Evolutionary conservation across 2,888 invertebrate species (phyloP), one percentile per base, ranked within the genome.

Genomic region (Norana najaformis): DNA sequence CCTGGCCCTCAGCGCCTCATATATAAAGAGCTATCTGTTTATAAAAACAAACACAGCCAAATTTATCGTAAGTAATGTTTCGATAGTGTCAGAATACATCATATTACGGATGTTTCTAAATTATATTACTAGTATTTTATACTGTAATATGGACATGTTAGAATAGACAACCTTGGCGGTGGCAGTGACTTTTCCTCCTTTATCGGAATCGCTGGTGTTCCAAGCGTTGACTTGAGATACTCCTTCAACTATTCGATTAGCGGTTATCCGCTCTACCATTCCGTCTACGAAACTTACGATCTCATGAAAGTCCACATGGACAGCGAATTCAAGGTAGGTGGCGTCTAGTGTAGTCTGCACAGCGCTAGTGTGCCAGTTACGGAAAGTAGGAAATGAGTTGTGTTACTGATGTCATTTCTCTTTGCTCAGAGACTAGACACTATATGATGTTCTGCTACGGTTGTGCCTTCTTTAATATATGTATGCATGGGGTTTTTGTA

Each of bases 171-270:
- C 20, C 93, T 95, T 0, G 95, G 95, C 0, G 94, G 95, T 38
- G 95, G 95, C 16, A 95, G 95, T 91, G 95, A 96, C 92, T 95
- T 95, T 92, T 94, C 94, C 14, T 93, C 94, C 4, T 95, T 95
- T 92, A 93, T 95, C 88, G 94, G 94, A 88, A 93, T 93, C 90
- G 92, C 95, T 20, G 95, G 95, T 6, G 93, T 96, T 35, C 95
- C 95, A 6, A 93, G 94, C n/a, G 93, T 95, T 39, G 95, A 95
- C 92, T 92, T 95, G 89, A 93, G 94, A 6, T 95, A 95, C 92
- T 92, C 93, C 88, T 93, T 92, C 90, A 92, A 93, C 38, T 88
- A 90, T 89, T 88, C 90, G 69, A 89, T 90, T 93, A 92, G 90
- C 18, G 92, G 93, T 5, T 95, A 95, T 90, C 95, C 95, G 0